These are phyloP conservation scores for Graphium colonna DNA, from an alignment of 2,888 invertebrate species.

Conservation along the genomic window DNA sequence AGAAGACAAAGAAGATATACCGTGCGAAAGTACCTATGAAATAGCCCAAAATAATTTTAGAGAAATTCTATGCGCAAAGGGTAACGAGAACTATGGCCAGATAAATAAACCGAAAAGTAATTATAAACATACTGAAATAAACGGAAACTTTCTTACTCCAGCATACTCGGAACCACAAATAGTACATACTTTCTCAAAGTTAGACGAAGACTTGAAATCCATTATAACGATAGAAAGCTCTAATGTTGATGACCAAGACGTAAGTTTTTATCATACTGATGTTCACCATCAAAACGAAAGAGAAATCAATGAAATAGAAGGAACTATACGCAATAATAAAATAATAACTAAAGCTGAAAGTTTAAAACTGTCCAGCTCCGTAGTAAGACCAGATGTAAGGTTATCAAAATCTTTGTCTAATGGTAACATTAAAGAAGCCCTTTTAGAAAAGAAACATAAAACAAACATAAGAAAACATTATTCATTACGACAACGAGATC, in stretches of 20 bases:
- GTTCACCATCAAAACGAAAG: conserved; percentile 74
- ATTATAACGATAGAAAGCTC: conserved; percentile 70
- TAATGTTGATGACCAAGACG: conserved; percentile 61
- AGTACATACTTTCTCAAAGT: conserved; percentile 60
- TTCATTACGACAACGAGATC: conserved; percentile 71
- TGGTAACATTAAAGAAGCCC: conserved; percentile 54
- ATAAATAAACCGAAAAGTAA: conserved; percentile 54
- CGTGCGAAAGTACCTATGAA: conserved; percentile 69
- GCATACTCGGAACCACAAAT: conserved; percentile 57
- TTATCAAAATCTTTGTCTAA: conserved; percentile 63
- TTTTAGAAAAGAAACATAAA: conserved; percentile 47
- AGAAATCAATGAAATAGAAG: conserved; percentile 75
- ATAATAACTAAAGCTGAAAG: conserved; percentile 69
- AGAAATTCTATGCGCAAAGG: conserved; percentile 59
- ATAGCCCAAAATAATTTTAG: conserved; percentile 66
- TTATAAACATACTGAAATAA: conserved; percentile 37
- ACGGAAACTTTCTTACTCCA: conserved; percentile 44
- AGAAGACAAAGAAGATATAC: conserved; percentile 67
- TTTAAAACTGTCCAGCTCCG: conserved; percentile 50
- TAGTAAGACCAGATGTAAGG: conserved; percentile 52
- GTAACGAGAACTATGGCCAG: conserved; percentile 63
- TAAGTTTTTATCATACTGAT: conserved; percentile 52
- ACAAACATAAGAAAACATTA: conserved; percentile 69
- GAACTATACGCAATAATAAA: conserved; percentile 72
- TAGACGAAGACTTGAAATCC: conserved; percentile 73